phyloP scores from a whole-genome alignment of 2,113 vertebrate species.

The Pterocles orientalis region DNA sequence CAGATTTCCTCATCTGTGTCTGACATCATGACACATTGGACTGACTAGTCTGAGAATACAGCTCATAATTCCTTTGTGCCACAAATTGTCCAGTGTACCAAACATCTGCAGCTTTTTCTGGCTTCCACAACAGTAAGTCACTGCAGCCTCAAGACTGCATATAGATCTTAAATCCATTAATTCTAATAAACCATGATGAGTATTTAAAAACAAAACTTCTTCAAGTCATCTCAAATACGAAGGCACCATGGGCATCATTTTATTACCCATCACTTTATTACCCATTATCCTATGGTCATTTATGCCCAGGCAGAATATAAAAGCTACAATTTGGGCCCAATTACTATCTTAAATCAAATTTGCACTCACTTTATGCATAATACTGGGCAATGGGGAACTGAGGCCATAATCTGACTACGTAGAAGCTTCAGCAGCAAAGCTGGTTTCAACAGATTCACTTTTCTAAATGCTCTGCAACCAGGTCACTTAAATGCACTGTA shows the following conservation, averaged over 20 bases:
- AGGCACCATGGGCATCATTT: neutral
- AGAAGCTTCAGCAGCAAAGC: slow-evolving; percentile 21
- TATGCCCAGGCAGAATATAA: neutral
- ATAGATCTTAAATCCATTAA: neutral
- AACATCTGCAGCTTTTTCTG: neutral
- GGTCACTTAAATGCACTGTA: neutral
- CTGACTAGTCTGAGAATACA: neutral
- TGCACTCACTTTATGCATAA: neutral
- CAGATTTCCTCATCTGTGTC: neutral
- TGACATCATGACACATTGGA: neutral
- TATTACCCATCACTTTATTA: neutral
- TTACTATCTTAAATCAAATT: slow-evolving; percentile 29
- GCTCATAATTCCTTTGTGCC: neutral
- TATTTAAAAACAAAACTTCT: neutral
- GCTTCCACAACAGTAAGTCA: neutral
- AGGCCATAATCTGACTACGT: slow-evolving; percentile 1
- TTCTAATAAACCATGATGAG: neutral
- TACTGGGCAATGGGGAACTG: neutral
- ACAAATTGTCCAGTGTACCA: neutral
- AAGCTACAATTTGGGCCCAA: slow-evolving; percentile 3
- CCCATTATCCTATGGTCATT: neutral
- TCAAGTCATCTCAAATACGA: neutral
- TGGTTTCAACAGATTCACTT: slow-evolving; percentile 49
- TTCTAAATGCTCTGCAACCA: slow-evolving; percentile 17
- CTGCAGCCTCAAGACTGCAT: neutral